Base-by-base conservation (phyloP, 2,888 invertebrate species). In the Agonopterix alstromeriana region DNA sequence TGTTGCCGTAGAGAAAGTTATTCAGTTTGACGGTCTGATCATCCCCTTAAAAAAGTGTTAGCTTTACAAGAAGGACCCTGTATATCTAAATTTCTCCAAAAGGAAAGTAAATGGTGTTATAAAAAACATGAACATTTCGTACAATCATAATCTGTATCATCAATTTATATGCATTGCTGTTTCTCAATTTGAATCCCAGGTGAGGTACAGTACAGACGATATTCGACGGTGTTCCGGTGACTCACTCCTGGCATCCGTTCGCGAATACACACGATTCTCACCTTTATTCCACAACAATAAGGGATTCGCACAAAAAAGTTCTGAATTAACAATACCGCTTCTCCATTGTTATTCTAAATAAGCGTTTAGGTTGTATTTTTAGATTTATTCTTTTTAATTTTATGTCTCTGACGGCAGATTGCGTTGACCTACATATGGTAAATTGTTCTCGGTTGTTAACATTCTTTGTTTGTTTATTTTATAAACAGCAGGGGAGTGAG, bases 181-280 rank as follows among this genome's bases (percentile, higher is more conserved):
- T 67, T 49, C 60, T 50, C 55, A 57, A 61, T 64, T 42, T 57
- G 63, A 57, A 60, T 67, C 66, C 70, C 75, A 74, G 76, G 78
- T 77, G 71, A 75, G 73, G 67, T 72, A 73, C 17, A 3, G 17
- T 72, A 73, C 27, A 73, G 67, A 74, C 73, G 70, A 73, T 75
- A 42, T 72, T 48, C 70, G 74, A 70, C 69, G 62, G 61, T 70
- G 79, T 82, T 82, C 83, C 82, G 82, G 82, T 85, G 84, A 85
- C 63, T 82, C 82, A 82, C 54, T 38, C 53, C 50, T 36, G 2
- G 40, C 38, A 43, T 47, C 36, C 47, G 43, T 36, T 43, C 38
- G 11, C 17, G 10, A 35, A 10, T 7, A 27, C 43, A 8, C 27
- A 10, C 1, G 10, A 11, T 38, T 38, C 38, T n/a, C n/a, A 38